phyloP scores from a whole-genome alignment of 2,888 invertebrate genomes.

The Zygogramma bicolorata region DNA sequence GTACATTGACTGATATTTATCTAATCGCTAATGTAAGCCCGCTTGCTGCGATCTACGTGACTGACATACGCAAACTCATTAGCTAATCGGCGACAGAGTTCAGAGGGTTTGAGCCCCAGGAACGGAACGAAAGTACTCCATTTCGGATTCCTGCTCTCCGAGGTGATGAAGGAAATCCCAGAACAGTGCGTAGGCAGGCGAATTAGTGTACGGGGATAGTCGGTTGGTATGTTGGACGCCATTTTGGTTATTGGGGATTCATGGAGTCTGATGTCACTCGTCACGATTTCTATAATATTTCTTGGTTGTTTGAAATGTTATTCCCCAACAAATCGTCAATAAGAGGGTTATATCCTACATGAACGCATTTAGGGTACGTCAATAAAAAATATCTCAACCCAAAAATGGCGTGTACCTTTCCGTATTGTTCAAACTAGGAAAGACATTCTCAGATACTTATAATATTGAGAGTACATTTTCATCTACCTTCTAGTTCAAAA shows the following conservation, averaged over 20 bases:
- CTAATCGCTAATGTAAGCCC: slow-evolving; percentile 51
- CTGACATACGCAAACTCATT: slow-evolving; percentile 54
- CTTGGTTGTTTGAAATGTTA: too few species aligned
- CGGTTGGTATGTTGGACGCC: not conserved
- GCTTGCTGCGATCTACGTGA: slow-evolving; percentile 49
- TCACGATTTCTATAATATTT: too few species aligned
- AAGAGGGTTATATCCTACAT: too few species aligned
- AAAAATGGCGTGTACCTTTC: too few species aligned
- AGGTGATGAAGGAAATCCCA: not conserved
- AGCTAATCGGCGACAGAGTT: slow-evolving; percentile 45
- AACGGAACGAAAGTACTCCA: slow-evolving; percentile 37
- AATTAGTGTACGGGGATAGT: not conserved
- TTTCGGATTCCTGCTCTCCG: slow-evolving; percentile 13
- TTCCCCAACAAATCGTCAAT: too few species aligned
- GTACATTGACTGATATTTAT: slow-evolving; percentile 52
- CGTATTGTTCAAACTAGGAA: too few species aligned
- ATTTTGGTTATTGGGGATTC: not conserved
- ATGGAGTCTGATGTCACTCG: not conserved
- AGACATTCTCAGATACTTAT: too few species aligned
- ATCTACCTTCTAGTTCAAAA: too few species aligned
- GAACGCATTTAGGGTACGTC: too few species aligned
- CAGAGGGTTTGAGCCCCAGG: slow-evolving; percentile 15
- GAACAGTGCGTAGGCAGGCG: not conserved
- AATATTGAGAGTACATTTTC: too few species aligned
- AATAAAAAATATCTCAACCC: too few species aligned